phyloP scores from a whole-genome alignment of 2,888 invertebrate species.

The Tubulanus polymorphus region DNA sequence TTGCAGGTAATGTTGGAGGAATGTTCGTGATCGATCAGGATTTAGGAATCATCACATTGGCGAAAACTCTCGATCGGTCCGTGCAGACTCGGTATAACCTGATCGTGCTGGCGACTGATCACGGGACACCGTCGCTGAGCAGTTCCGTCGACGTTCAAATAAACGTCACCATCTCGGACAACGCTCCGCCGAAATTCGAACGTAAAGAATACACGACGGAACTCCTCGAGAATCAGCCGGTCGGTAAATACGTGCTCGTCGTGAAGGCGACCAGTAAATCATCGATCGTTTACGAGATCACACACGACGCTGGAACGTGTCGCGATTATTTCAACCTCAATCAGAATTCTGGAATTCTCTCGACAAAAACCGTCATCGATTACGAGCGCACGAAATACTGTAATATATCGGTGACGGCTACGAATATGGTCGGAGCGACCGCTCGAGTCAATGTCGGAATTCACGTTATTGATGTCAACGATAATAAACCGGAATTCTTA shows the following conservation, averaged over 20 bases:
- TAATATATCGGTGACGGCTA: conserved; percentile 77
- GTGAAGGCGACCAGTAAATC: conserved; percentile 38
- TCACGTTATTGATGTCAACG: conserved; percentile 81
- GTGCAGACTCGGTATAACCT: conserved; percentile 63
- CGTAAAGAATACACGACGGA: conserved; percentile 33
- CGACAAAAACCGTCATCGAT: conserved; percentile 68
- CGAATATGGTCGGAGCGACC: conserved; percentile 77
- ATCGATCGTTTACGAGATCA: conserved; percentile 63
- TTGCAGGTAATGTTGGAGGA: conserved; percentile 83
- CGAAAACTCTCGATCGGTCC: conserved; percentile 61
- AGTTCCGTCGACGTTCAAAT: conserved; percentile 82
- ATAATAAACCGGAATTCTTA: conserved; percentile 66
- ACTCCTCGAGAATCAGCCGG: conserved; percentile 35
- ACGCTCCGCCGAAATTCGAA: conserved; percentile 82
- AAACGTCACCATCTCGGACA: conserved; percentile 84
- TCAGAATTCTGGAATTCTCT: conserved; percentile 74
- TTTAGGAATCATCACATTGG: conserved; percentile 64
- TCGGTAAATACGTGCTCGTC: conserved; percentile 30
- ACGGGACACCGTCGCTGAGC: conserved; percentile 66
- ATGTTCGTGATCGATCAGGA: conserved; percentile 76
- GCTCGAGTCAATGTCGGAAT: conserved; percentile 71
- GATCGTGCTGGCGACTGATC: conserved; percentile 85
- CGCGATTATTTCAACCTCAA: conserved; percentile 76
- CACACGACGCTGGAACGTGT: conserved; percentile 76
- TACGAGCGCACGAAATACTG: conserved; percentile 73